Conservation (phyloP, 2,797 vertebrate species). For the Luscinia megarhynchos region DNA sequence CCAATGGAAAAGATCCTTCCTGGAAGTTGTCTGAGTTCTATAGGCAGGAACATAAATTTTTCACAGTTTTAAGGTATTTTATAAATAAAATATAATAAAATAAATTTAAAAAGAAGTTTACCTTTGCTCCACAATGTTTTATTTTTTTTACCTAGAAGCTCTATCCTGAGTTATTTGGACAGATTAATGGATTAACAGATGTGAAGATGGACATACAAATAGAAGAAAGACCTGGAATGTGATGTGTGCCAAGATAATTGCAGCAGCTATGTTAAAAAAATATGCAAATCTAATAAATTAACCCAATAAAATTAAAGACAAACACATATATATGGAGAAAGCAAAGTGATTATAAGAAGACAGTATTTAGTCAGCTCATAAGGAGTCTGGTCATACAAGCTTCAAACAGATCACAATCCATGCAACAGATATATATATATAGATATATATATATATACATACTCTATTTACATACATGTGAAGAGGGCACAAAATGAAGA, state of each 20-base stretch:
- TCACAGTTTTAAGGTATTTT: not conserved
- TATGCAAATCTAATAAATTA: not conserved
- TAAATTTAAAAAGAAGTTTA: not conserved
- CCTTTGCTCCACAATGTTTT: rapidly evolving
- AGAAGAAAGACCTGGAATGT: not conserved
- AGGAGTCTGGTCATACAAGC: not conserved
- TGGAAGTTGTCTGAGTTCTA: not conserved
- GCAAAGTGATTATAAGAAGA: not conserved
- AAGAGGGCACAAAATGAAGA: not conserved
- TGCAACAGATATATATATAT: not conserved
- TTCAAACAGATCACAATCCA: not conserved
- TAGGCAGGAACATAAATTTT: not conserved
- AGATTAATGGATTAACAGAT: not conserved
- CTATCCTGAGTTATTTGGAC: not conserved
- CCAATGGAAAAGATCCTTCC: not conserved
- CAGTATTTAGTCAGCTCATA: not conserved
- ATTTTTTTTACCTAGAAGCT: not conserved
- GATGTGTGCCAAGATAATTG: not conserved
- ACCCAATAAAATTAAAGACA: not conserved
- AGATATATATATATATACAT: no score
- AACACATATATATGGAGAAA: not conserved
- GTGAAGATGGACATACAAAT: not conserved
- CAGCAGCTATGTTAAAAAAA: not conserved
- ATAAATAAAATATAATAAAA: not conserved
- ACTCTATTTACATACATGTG: not conserved